phyloP scores from a whole-genome alignment of 2,113 vertebrate genomes.

The Psilopogon haemacephalus region DNA sequence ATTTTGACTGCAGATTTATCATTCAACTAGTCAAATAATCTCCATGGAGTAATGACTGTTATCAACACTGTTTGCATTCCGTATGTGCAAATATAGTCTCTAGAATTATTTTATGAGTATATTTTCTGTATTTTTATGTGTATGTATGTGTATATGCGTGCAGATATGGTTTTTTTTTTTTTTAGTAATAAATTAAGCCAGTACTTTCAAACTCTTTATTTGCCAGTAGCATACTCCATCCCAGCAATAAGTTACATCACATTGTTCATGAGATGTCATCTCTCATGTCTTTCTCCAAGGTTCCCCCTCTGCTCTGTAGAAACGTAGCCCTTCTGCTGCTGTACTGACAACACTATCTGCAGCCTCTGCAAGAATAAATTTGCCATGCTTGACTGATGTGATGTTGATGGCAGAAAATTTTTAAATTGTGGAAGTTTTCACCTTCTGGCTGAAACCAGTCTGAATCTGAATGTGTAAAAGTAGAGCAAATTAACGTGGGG shows the following conservation, averaged over 20 bases:
- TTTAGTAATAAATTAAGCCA: neutral
- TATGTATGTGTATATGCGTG: neutral
- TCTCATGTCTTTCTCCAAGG: neutral
- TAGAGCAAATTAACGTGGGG: neutral
- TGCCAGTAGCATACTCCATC: neutral
- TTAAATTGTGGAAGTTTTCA: too few relatives aligned
- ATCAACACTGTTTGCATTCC: neutral
- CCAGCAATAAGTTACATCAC: neutral
- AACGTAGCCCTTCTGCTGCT: neutral
- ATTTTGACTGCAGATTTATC: neutral
- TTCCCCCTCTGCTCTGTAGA: neutral
- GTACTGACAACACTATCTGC: too few relatives aligned
- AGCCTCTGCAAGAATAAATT: neutral
- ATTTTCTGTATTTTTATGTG: neutral
- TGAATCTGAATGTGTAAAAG: neutral
- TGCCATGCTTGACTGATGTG: neutral
- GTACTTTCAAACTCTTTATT: neutral
- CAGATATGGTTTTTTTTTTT: neutral
- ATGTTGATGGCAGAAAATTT: neutral
- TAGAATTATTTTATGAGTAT: neutral
- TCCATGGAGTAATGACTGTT: neutral
- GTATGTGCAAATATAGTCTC: neutral
- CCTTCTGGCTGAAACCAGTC: neutral
- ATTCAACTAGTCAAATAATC: neutral
- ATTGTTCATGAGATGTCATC: neutral